These are phyloP conservation scores for Brachycybe producta DNA, from an alignment of 2,888 invertebrate genomes.

Conservation along the genomic window DNA sequence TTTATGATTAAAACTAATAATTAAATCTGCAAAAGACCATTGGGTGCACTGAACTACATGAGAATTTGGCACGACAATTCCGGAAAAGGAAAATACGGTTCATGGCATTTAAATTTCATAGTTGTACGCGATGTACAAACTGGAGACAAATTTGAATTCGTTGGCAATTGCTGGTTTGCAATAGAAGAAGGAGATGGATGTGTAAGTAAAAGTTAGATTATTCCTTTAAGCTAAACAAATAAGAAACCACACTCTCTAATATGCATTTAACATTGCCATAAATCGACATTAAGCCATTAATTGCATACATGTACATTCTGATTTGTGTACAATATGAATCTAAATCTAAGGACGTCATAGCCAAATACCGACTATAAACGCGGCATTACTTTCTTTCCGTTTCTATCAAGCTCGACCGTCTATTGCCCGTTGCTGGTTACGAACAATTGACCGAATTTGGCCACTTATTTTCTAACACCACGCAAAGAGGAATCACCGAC, in stretches of 20 bases:
- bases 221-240: background rate
- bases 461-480: conserved; percentile 35
- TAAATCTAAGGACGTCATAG: background rate
- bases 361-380: background rate
- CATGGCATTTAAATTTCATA: conserved; percentile 38
- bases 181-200: conserved; percentile 40
- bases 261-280: too few relatives aligned
- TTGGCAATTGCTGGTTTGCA: conserved; percentile 38
- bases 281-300: too few relatives aligned
- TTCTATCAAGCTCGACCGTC: conserved; percentile 37
- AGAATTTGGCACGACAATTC: conserved; percentile 41
- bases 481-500: conserved; percentile 36
- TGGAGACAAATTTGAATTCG: conserved; percentile 33
- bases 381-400: too few relatives aligned
- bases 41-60: conserved; percentile 36
- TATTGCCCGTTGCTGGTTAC: conserved; percentile 37
- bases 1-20: too few relatives aligned
- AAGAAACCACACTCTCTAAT: too few relatives aligned
- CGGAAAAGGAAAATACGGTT: conserved; percentile 34
- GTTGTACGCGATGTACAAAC: conserved; percentile 39
- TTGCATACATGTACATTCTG: background rate
- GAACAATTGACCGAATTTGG: conserved; percentile 37
- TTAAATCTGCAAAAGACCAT: conserved; percentile 28
- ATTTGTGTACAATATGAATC: background rate
- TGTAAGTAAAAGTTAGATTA: conserved; percentile 26